Percentiles rank a stretch among this genome's conserved stretches.
Conservation (phyloP, 1,140 invertebrate genomes). For the Meloidogyne chitwoodi region DNA sequence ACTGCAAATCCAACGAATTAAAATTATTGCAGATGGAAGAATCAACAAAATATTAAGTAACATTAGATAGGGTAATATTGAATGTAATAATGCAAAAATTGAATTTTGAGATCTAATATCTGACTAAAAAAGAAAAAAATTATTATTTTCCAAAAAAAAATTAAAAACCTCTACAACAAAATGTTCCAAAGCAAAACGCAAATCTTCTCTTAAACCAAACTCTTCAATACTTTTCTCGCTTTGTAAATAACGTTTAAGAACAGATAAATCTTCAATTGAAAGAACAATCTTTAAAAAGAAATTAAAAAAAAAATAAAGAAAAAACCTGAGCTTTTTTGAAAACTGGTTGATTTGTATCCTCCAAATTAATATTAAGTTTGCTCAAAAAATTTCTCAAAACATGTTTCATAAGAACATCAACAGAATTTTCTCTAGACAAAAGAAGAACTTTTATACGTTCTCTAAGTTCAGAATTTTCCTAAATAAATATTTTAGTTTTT, state of each 20-base stretch:
- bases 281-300: constrained; percentile 16
- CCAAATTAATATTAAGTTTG: constrained; percentile 26
- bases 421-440: constrained; percentile 26
- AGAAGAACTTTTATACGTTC: neutral
- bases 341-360: neutral
- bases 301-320: neutral
- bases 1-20: constrained; percentile 24
- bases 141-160: constrained; percentile 2
- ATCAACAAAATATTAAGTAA: constrained; percentile 33
- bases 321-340: constrained; percentile 30
- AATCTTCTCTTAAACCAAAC: constrained; percentile 33
- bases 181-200: constrained; percentile 35
- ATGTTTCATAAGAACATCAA: constrained; percentile 44
- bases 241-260: constrained; percentile 25
- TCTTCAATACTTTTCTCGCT: constrained; percentile 31
- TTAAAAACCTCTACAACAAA: constrained; percentile 34
- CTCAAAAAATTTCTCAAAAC: constrained; percentile 30
- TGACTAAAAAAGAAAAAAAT: constrained; percentile 7
- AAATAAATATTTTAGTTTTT: too few relatives aligned
- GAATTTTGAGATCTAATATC: constrained; percentile 23
- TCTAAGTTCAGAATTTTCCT: constrained; percentile 21
- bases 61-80: constrained; percentile 26
- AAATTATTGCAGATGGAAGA: constrained; percentile 23
- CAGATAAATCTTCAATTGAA: constrained; percentile 16
- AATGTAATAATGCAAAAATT: constrained; percentile 23